These are phyloP conservation scores for Salticus scenicus DNA, from an alignment of 2,888 invertebrate species.

Conservation along the genomic window DNA sequence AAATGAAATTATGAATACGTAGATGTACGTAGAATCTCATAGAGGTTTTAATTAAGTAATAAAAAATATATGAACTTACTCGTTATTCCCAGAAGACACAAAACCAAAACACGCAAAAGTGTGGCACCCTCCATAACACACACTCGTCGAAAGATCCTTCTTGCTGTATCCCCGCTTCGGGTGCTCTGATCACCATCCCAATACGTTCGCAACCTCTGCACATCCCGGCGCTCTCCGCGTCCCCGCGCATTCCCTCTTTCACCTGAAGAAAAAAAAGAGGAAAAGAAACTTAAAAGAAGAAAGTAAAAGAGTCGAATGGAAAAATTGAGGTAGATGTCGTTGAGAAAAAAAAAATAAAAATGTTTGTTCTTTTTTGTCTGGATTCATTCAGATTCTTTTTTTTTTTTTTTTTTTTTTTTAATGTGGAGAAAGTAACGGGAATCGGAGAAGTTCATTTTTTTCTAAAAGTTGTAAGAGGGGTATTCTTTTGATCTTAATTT, in stretches of 20 bases:
- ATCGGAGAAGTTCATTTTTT: slow-evolving; percentile 1
- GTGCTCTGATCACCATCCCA: slow-evolving; percentile 9
- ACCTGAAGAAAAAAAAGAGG: slow-evolving; percentile 1
- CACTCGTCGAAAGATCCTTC: not conserved
- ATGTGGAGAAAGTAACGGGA: not conserved
- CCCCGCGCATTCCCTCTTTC: not conserved
- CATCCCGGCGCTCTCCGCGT: slow-evolving; percentile 5
- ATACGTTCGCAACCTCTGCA: slow-evolving; percentile 7
- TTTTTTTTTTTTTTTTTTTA: not conserved
- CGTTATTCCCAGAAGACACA: not conserved
- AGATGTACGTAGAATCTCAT: too few species aligned
- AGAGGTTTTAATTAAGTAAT: too few species aligned
- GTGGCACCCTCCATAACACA: slow-evolving; percentile 9
- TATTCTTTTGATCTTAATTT: not conserved
- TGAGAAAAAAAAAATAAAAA: not conserved
- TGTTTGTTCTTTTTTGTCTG: slow-evolving; percentile 17
- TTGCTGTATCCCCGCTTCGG: not conserved
- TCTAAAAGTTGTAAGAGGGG: not conserved
- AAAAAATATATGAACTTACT: too few species aligned
- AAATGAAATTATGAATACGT: too few species aligned
- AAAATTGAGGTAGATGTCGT: slow-evolving; percentile 15
- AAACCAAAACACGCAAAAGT: not conserved
- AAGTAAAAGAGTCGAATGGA: not conserved
- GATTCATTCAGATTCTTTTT: not conserved
- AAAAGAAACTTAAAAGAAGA: not conserved